Percentiles rank a stretch among this genome's conserved stretches.
phyloP scores from a whole-genome alignment of 2,797 vertebrate genomes.

The Menidia menidia region DNA sequence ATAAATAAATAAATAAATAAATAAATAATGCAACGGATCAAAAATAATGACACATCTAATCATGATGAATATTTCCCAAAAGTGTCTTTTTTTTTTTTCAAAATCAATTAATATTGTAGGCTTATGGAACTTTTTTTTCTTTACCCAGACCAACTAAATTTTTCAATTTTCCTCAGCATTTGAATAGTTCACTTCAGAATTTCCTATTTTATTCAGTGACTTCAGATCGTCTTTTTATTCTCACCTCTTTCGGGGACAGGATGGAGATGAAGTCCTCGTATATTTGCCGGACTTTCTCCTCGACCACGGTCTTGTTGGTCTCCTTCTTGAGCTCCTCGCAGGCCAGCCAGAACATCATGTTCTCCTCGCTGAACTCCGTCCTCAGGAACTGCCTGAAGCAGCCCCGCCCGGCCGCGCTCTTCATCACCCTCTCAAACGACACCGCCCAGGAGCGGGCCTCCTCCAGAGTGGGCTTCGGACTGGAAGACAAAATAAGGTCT shows the following conservation, averaged over 20 bases:
- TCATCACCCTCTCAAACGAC: slow-evolving; percentile 95
- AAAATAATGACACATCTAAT: too few species aligned
- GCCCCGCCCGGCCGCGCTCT: slow-evolving; percentile 89
- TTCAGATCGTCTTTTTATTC: not conserved
- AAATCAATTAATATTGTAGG: too few species aligned
- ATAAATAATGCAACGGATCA: too few species aligned
- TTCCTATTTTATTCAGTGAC: not conserved
- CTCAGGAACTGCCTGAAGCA: slow-evolving; percentile 94
- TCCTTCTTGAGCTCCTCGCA: slow-evolving; percentile 97
- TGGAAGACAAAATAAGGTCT: slow-evolving; percentile 49
- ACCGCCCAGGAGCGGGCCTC: slow-evolving; percentile 90
- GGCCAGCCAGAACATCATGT: slow-evolving; percentile 98
- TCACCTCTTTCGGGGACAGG: slow-evolving; percentile 97
- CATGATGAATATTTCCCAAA: too few species aligned
- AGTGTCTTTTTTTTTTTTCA: too few species aligned
- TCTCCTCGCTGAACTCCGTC: slow-evolving; percentile 98
- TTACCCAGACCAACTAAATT: too few species aligned
- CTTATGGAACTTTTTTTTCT: too few species aligned
- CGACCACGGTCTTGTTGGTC: slow-evolving; percentile 90
- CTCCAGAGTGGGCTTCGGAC: slow-evolving; percentile 89
- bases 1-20: too few species aligned
- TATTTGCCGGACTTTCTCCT: slow-evolving; percentile 94
- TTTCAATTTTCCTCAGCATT: too few species aligned
- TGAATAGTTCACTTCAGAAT: not conserved
- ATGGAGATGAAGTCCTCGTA: slow-evolving; percentile 99